phyloP scores from a whole-genome alignment of 2,888 invertebrate genomes.

The Melangyna quadrimaculata region DNA sequence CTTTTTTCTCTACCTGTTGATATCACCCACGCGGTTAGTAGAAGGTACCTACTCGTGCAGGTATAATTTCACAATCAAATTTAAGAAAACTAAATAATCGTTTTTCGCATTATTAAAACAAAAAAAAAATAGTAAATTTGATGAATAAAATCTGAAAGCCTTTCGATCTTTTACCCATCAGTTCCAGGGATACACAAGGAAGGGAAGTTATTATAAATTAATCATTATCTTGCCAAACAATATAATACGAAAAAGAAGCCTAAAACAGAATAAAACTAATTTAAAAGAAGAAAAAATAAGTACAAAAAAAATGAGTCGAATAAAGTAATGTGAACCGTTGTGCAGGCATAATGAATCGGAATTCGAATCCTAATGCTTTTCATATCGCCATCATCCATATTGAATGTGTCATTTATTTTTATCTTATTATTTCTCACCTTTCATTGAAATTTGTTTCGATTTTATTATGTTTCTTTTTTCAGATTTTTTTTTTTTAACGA shows the following conservation, averaged over 20 bases:
- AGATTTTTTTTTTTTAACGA: not conserved
- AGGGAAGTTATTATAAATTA: conserved; percentile 11
- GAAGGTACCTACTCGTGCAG: too few species aligned
- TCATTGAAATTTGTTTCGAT: conserved; percentile 20
- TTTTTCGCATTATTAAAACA: not conserved
- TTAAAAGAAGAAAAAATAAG: not conserved
- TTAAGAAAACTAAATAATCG: too few species aligned
- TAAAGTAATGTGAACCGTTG: conserved; percentile 7
- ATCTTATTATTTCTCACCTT: conserved; percentile 47
- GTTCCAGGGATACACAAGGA: not conserved
- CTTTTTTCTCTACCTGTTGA: too few species aligned
- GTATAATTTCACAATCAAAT: too few species aligned
- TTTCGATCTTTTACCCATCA: conserved; percentile 4
- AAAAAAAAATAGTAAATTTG: not conserved
- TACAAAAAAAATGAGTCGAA: not conserved
- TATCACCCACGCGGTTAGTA: too few species aligned
- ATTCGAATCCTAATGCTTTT: conserved; percentile 24
- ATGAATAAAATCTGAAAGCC: not conserved
- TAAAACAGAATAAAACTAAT: not conserved
- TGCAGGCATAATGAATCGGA: conserved; percentile 18
- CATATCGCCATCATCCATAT: not conserved
- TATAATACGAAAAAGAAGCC: not conserved
- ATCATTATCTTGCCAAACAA: conserved; percentile 3
- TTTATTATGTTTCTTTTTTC: not conserved
- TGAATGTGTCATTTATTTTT: conserved; percentile 43